phyloP scores from a whole-genome alignment of 2,797 vertebrate genomes.

The Dromococcyx pavoninus region DNA sequence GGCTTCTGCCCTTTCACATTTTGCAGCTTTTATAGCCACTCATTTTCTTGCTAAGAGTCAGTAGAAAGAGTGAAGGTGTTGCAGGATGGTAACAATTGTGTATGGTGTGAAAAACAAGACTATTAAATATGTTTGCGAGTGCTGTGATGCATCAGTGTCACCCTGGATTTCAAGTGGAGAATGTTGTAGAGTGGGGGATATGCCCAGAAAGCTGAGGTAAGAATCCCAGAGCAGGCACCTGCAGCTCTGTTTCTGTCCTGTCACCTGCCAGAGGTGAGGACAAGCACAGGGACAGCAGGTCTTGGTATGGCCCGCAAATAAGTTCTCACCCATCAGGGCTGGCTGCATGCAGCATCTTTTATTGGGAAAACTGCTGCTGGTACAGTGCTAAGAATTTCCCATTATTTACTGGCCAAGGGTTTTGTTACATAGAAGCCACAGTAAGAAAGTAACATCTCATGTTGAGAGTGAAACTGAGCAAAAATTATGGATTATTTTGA shows the following conservation, averaged over 20 bases:
- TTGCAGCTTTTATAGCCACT: neutral
- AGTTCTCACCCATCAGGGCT: neutral
- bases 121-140: accelerated
- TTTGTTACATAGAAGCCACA: neutral
- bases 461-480: neutral
- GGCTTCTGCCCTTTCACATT: neutral
- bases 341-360: neutral
- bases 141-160: accelerated
- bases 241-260: neutral
- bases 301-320: accelerated
- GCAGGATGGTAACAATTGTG: neutral
- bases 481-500: neutral
- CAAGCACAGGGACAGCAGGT: accelerated
- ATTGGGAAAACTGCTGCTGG: neutral
- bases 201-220: accelerated
- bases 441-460: neutral
- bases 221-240: neutral
- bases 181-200: accelerated
- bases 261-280: neutral
- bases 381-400: neutral
- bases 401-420: neutral
- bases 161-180: neutral
- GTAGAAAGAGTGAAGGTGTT: neutral
- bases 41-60: neutral
- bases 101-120: accelerated